Evolutionary conservation across 2,888 invertebrate genomes (phyloP).

Genomic region (Griposia aprilina): DNA sequence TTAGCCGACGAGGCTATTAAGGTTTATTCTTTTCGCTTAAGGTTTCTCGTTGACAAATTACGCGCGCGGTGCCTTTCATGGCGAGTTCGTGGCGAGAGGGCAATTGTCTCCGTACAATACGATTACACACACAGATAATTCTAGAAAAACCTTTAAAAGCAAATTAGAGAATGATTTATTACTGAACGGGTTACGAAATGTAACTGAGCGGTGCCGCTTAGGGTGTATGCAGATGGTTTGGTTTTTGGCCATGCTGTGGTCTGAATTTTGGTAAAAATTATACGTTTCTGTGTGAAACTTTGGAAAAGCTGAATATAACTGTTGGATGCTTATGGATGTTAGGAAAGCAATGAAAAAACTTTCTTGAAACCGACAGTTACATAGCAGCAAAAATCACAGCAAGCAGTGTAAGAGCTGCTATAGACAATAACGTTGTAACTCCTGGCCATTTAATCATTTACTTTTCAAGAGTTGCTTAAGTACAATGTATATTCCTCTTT

Average conservation of each 20-base stretch:
- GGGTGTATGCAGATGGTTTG: conserved; percentile 52
- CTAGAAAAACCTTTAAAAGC: conserved; percentile 90
- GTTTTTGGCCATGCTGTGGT: neutral
- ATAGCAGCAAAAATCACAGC: neutral
- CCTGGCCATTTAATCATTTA: neutral
- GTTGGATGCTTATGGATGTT: neutral
- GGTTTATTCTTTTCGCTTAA: conserved; percentile 78
- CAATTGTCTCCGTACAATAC: conserved; percentile 86
- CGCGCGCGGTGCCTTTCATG: conserved; percentile 82
- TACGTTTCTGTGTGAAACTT: neutral
- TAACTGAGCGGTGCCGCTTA: conserved; percentile 74
- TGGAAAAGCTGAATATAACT: neutral
- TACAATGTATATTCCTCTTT: neutral
- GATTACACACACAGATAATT: conserved; percentile 87
- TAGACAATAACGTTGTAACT: neutral
- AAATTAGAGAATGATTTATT: conserved; percentile 90
- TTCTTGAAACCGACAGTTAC: neutral
- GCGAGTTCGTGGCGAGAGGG: conserved; percentile 65
- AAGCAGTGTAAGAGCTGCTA: neutral
- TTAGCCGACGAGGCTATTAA: conserved; percentile 83
- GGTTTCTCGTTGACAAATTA: conserved; percentile 87
- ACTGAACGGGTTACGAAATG: conserved; percentile 84
- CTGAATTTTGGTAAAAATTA: neutral
- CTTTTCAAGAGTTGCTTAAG: neutral
- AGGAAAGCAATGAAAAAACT: neutral